Evolutionary conservation across 2,113 vertebrate species (phyloP).

Genomic region (Platichthys stellatus): DNA sequence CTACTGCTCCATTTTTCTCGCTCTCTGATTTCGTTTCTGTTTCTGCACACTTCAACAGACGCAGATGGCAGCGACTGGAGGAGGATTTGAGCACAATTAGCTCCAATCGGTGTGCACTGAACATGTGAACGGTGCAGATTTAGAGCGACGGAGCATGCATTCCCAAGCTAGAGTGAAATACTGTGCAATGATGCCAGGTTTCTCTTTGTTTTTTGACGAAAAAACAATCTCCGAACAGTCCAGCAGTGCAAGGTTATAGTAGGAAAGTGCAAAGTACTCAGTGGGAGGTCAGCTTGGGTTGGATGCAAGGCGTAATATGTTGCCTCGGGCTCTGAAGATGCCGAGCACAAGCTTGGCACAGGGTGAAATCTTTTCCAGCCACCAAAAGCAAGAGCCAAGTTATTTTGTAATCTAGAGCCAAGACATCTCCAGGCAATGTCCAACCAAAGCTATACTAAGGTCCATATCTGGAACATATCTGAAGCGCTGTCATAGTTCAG

Average conservation of each 20-base stretch:
- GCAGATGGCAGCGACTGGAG: slow-evolving; percentile 44
- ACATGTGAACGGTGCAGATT: not conserved
- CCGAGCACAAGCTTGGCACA: slow-evolving; percentile 32
- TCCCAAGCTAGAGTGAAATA: not conserved
- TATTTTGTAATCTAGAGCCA: slow-evolving; percentile 47
- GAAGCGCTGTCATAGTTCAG: not conserved
- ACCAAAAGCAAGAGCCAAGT: slow-evolving; percentile 51
- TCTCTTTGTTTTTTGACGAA: not conserved
- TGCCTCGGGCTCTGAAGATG: slow-evolving; percentile 51
- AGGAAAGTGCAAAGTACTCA: slow-evolving; percentile 31
- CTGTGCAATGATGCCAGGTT: not conserved
- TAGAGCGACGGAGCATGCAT: not conserved
- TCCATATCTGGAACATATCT: not conserved
- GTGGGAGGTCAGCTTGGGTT: slow-evolving; percentile 46
- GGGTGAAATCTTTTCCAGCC: slow-evolving; percentile 47
- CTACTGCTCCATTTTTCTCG: slow-evolving; percentile 62
- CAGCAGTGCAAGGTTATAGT: slow-evolving; percentile 6
- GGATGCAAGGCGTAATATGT: slow-evolving; percentile 32
- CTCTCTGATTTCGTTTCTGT: slow-evolving; percentile 56
- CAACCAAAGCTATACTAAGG: slow-evolving; percentile 21
- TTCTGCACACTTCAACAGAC: slow-evolving; percentile 46
- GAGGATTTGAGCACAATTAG: slow-evolving; percentile 55
- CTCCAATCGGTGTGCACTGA: slow-evolving; percentile 20
- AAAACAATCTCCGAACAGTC: not conserved
- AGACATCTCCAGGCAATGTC: slow-evolving; percentile 36